Evolutionary conservation across 1,140 invertebrate genomes (phyloP).

Genomic region (Frieseomelitta varia): DNA sequence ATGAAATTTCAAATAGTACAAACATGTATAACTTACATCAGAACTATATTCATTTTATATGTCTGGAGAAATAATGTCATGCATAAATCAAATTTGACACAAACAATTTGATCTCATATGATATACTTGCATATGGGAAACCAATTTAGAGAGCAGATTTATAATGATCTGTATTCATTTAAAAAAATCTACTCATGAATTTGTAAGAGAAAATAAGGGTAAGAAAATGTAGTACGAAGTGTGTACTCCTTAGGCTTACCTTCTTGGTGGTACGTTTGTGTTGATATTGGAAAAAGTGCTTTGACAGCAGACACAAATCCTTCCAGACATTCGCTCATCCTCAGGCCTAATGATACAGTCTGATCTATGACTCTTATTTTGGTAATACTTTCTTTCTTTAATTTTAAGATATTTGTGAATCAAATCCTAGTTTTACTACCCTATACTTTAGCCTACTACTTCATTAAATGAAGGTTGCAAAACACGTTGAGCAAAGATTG

Average conservation of each 20-base stretch:
- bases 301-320: slow-evolving; percentile 81
- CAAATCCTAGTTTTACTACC: slow-evolving; percentile 56
- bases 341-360: slow-evolving; percentile 81
- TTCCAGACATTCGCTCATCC: slow-evolving; percentile 82
- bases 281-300: slow-evolving; percentile 82
- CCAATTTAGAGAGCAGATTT: slow-evolving; percentile 56
- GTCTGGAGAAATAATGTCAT: slow-evolving; percentile 61
- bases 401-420: slow-evolving; percentile 65
- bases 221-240: slow-evolving; percentile 74
- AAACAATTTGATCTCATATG: slow-evolving; percentile 51
- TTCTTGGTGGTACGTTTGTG: slow-evolving; percentile 81
- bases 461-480: slow-evolving; percentile 52
- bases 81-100: slow-evolving; percentile 60
- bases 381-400: slow-evolving; percentile 73
- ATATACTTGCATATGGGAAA: slow-evolving; percentile 55
- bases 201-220: slow-evolving; percentile 67
- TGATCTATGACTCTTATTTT: slow-evolving; percentile 79
- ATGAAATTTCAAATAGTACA: slow-evolving; percentile 7
- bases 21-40: slow-evolving; percentile 27
- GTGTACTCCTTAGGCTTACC: slow-evolving; percentile 79
- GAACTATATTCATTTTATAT: slow-evolving; percentile 39
- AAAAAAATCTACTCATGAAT: slow-evolving; percentile 57
- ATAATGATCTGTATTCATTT: slow-evolving; percentile 48
- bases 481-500: slow-evolving; percentile 31
- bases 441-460: slow-evolving; percentile 51